phyloP scores from a whole-genome alignment of 53 echinoderm and acorn worm genomes.

The Mesocentrotus franciscanus region DNA sequence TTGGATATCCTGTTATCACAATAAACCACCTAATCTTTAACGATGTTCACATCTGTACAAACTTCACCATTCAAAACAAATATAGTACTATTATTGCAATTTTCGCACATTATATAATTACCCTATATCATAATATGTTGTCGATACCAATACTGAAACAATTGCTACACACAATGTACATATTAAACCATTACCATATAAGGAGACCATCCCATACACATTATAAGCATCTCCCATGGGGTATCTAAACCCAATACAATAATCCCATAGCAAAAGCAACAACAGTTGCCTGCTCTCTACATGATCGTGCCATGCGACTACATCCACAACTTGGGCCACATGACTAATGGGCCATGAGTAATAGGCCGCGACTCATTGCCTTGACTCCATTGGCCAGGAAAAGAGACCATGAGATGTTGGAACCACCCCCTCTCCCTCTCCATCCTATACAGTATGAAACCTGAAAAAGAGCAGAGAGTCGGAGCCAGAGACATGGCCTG shows the following conservation, averaged over 20 bases:
- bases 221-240: background rate
- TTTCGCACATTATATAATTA: background rate
- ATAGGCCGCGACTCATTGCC: too few relatives aligned
- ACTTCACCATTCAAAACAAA: background rate
- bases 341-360: background rate
- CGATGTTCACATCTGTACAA: slow-evolving; percentile 25
- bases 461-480: background rate
- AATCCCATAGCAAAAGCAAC: background rate
- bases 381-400: too few relatives aligned
- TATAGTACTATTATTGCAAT: slow-evolving; percentile 38
- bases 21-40: background rate
- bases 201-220: background rate
- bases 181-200: background rate
- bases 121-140: background rate
- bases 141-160: background rate
- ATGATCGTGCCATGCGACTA: background rate
- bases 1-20: too few relatives aligned
- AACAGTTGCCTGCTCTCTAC: background rate
- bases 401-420: too few relatives aligned
- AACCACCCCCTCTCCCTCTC: background rate
- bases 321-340: background rate
- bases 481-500: too few relatives aligned
- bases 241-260: background rate
- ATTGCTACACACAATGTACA: background rate
- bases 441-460: too few relatives aligned